Percentiles rank a stretch among this genome's conserved stretches.
phyloP scores from a whole-genome alignment of 2,113 vertebrate genomes.

The Grus americana region DNA sequence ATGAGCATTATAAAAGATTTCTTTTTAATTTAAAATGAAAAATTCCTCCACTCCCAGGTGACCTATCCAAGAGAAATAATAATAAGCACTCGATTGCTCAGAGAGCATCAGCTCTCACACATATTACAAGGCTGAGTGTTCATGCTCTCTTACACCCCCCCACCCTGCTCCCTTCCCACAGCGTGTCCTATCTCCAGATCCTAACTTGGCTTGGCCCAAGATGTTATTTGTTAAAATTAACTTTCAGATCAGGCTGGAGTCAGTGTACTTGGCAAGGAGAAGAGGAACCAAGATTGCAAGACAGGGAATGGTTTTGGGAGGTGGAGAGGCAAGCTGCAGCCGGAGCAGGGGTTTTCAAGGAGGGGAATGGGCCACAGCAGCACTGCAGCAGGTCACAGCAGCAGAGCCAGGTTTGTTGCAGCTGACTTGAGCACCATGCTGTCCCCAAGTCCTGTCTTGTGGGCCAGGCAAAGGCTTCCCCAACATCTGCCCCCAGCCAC shows the following conservation, averaged over 20 bases:
- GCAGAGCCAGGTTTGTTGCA: background rate
- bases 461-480: background rate
- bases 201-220: constrained; percentile 34
- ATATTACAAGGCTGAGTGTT: background rate
- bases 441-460: background rate
- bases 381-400: background rate
- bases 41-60: constrained; percentile 56
- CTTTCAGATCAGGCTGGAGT: constrained; percentile 46
- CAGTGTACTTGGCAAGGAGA: constrained; percentile 26
- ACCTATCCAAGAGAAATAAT: constrained; percentile 65
- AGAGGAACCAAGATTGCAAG: background rate
- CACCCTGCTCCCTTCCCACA: background rate
- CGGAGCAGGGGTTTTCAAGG: background rate
- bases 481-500: background rate
- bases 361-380: background rate
- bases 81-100: constrained; percentile 54
- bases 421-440: background rate
- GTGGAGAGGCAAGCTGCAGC: background rate
- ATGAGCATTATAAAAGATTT: constrained; percentile 62
- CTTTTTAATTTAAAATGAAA: constrained; percentile 71
- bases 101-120: constrained; percentile 54
- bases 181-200: constrained; percentile 63
- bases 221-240: constrained; percentile 69
- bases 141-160: background rate
- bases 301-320: background rate